phyloP scores from a whole-genome alignment of 2,113 vertebrate species.

The Lophius piscatorius region DNA sequence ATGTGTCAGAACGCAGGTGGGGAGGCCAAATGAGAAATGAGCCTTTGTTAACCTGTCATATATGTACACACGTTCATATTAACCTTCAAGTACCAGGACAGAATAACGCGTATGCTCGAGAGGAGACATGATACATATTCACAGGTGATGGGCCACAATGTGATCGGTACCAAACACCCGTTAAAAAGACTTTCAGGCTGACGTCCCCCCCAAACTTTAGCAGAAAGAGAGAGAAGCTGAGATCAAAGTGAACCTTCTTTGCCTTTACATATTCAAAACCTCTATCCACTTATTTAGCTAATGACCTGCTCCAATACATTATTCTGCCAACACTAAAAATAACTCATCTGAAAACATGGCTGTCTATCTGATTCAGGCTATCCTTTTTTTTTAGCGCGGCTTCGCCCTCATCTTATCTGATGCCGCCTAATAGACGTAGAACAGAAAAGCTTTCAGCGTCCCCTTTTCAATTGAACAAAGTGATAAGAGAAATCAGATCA shows the following conservation, averaged over 20 bases:
- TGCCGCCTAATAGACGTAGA: slow-evolving; percentile 58
- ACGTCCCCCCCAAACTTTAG: slow-evolving; percentile 17
- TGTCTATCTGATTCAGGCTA: slow-evolving; percentile 61
- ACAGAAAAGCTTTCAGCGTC: slow-evolving; percentile 77
- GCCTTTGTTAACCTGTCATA: slow-evolving; percentile 66
- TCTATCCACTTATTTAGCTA: slow-evolving; percentile 70
- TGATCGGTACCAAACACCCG: slow-evolving; percentile 42
- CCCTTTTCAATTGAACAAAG: slow-evolving; percentile 71
- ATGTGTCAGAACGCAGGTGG: slow-evolving; percentile 63
- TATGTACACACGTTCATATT: slow-evolving; percentile 28
- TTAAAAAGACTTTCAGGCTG: slow-evolving; percentile 29
- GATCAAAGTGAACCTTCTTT: slow-evolving; percentile 32
- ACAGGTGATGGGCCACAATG: slow-evolving; percentile 45
- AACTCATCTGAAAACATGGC: slow-evolving; percentile 62
- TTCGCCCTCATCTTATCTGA: slow-evolving; percentile 66
- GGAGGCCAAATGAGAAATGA: slow-evolving; percentile 61
- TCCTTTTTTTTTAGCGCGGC: slow-evolving; percentile 44
- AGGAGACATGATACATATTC: slow-evolving; percentile 30
- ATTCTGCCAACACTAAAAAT: slow-evolving; percentile 73
- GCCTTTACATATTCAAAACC: too few species aligned
- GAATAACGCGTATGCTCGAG: slow-evolving; percentile 32
- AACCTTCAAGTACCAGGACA: slow-evolving; percentile 15
- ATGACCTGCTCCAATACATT: slow-evolving; percentile 73
- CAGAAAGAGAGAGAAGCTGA: slow-evolving; percentile 20
- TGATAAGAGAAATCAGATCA: slow-evolving; percentile 78